Conservation (phyloP, 2,113 vertebrate genomes). For the Eubucco bourcierii region DNA sequence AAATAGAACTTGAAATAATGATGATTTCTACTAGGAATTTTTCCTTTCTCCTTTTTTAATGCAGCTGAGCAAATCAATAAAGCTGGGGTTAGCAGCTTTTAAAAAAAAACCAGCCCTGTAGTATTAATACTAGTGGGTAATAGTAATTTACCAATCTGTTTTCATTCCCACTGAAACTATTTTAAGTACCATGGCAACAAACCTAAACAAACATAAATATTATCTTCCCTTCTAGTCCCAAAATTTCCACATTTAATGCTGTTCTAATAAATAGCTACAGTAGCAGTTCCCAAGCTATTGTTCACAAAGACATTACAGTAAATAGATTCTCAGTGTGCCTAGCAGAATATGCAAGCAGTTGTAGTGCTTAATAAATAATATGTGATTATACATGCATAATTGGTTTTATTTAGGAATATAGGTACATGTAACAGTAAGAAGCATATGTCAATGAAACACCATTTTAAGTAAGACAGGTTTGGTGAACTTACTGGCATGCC, state of each 20-base stretch:
- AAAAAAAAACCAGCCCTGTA: background rate
- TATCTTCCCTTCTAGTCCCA: background rate
- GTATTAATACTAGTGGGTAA: background rate
- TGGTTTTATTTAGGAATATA: slow-evolving; percentile 12
- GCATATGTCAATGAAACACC: background rate
- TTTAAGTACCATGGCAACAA: slow-evolving; percentile 34
- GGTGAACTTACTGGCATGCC: background rate
- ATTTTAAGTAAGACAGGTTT: slow-evolving; percentile 20
- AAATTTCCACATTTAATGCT: background rate
- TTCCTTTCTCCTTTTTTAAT: background rate
- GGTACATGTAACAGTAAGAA: background rate
- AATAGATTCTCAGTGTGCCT: background rate
- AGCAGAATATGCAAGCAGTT: background rate
- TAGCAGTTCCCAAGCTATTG: background rate
- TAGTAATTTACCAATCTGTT: slow-evolving; percentile 13
- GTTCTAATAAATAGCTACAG: background rate
- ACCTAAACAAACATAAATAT: slow-evolving; percentile 43
- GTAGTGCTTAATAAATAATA: background rate
- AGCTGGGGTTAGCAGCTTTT: background rate
- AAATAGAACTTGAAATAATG: slow-evolving; percentile 14
- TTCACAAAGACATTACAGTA: background rate
- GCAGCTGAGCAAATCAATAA: background rate
- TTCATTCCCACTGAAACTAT: slow-evolving; percentile 40
- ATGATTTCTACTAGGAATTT: background rate
- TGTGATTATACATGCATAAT: background rate